phyloP scores from a whole-genome alignment of 2,797 vertebrate genomes.

The Micromesistius poutassou region DNA sequence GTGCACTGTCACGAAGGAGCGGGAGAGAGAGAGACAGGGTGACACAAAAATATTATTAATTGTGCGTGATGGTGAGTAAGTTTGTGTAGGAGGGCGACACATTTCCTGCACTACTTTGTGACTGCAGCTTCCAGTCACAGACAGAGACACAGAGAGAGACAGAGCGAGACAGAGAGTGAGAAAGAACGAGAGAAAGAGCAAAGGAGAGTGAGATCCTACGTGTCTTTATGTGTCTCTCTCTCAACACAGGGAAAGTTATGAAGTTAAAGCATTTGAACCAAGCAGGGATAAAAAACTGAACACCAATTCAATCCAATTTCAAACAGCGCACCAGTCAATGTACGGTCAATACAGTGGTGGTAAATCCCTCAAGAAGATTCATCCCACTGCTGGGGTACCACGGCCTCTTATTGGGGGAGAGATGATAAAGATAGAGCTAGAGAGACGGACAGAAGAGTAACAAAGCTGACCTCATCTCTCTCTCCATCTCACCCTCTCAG shows the following conservation, averaged over 20 bases:
- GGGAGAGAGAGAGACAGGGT: neutral
- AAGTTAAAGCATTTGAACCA: too few species aligned
- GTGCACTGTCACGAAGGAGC: constrained; percentile 6
- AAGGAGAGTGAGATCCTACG: neutral
- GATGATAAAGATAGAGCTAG: constrained; percentile 7
- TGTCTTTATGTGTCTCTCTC: too few species aligned
- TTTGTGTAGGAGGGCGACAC: too few species aligned
- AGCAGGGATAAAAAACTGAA: too few species aligned
- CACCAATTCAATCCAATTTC: too few species aligned
- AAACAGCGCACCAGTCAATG: neutral
- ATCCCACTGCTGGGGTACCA: neutral
- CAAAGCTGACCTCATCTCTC: constrained; percentile 10
- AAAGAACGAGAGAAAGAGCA: neutral
- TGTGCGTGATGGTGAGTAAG: too few species aligned
- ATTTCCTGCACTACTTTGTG: too few species aligned
- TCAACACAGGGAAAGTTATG: neutral
- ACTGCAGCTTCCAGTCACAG: constrained; percentile 8
- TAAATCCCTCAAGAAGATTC: neutral
- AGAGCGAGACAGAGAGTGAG: constrained; percentile 3
- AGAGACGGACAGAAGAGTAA: constrained; percentile 17
- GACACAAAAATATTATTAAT: too few species aligned
- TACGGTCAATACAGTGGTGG: neutral
- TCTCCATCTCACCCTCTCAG: constrained; percentile 1
- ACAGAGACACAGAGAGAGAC: neutral
- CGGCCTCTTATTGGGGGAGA: too few species aligned